A percentile compares a stretch with the other conserved stretches of the same genome.
Conservation (phyloP, 2,797 vertebrate species). For the Labroides dimidiatus region DNA sequence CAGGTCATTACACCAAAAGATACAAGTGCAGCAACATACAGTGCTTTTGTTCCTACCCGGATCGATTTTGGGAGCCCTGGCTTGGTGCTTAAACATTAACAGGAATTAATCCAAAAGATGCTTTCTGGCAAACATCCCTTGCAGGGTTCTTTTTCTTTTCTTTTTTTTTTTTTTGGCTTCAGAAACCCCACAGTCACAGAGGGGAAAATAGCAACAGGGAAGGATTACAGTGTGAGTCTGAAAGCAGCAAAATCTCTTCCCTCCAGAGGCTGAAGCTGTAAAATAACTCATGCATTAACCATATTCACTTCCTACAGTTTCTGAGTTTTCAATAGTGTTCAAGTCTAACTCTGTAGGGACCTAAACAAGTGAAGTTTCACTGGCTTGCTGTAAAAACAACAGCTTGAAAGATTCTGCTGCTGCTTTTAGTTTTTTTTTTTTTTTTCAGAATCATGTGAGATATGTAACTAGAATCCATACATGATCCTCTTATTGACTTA, state of each 20-base stretch:
- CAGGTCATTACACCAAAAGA: neutral
- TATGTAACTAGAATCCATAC: neutral
- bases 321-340: conserved; percentile 6
- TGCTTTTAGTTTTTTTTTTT: conserved; percentile 1
- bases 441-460: neutral
- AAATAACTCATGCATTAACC: conserved; percentile 16
- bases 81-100: no score
- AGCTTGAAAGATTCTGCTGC: neutral
- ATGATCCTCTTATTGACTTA: neutral
- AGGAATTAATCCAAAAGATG: no score
- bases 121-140: conserved; percentile 5
- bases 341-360: neutral
- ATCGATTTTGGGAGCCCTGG: no score
- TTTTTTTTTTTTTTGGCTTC: neutral
- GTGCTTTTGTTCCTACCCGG: neutral
- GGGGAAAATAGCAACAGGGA: conserved; percentile 37
- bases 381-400: neutral
- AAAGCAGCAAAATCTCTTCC: conserved; percentile 27
- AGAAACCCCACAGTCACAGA: conserved; percentile 5
- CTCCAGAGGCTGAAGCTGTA: conserved; percentile 21
- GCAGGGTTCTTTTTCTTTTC: no score
- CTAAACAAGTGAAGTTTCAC: neutral
- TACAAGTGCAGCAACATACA: neutral
- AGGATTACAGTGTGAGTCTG: conserved; percentile 26
- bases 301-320: conserved; percentile 13